Percentiles rank a stretch among this genome's conserved stretches.
Conservation (phyloP, 2,888 invertebrate genomes). For the Carabus problematicus region DNA sequence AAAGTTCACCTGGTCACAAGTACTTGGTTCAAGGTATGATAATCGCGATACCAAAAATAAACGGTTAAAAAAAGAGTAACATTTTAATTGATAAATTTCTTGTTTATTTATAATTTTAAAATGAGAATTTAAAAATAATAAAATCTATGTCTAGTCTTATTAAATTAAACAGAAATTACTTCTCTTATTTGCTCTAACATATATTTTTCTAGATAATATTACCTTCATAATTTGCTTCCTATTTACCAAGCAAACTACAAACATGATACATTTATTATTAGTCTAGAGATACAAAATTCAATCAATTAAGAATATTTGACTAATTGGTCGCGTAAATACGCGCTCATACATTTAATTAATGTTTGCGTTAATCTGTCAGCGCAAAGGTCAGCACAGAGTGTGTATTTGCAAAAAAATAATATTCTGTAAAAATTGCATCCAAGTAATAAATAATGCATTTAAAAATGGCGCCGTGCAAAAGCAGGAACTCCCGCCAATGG, state of each 20-base stretch:
- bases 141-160: too few relatives aligned
- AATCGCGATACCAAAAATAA: too few relatives aligned
- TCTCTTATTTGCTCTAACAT: too few relatives aligned
- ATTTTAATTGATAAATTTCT: too few relatives aligned
- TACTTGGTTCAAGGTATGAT: too few relatives aligned
- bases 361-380: slow-evolving; percentile 25
- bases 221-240: background rate
- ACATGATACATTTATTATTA: background rate
- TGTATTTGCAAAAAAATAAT: slow-evolving; percentile 2
- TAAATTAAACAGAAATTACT: too few relatives aligned
- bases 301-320: slow-evolving; percentile 16
- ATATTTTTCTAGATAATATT: background rate
- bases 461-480: slow-evolving; percentile 31
- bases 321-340: slow-evolving; percentile 28
- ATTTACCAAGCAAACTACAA: background rate
- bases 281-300: background rate
- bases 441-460: slow-evolving; percentile 36
- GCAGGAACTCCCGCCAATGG: slow-evolving; percentile 29
- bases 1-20: too few relatives aligned
- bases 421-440: slow-evolving; percentile 15
- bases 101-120: too few relatives aligned
- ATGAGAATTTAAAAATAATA: too few relatives aligned
- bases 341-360: slow-evolving; percentile 24
- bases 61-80: too few relatives aligned
- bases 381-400: slow-evolving; percentile 23